Evolutionary conservation across 2,113 vertebrate genomes (phyloP).

Genomic region (Antennarius striatus): DNA sequence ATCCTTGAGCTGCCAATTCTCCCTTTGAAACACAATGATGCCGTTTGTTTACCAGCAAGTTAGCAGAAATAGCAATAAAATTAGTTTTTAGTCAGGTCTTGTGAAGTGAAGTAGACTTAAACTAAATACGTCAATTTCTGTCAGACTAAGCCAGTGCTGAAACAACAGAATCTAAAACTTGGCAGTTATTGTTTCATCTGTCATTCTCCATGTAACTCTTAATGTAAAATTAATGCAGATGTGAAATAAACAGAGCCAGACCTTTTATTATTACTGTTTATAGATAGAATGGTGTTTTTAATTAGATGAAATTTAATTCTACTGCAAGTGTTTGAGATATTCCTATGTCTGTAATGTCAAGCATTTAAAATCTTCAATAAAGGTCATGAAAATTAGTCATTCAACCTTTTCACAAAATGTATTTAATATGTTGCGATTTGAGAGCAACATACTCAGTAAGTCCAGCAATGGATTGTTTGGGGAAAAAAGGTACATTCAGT

Average conservation of each 20-base stretch:
- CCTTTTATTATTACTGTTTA: neutral
- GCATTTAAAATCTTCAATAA: too few relatives aligned
- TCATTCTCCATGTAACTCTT: neutral
- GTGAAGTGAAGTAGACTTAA: neutral
- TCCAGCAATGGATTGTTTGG: too few relatives aligned
- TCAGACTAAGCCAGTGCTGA: constrained; percentile 9
- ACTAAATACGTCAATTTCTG: neutral
- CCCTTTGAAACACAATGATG: constrained; percentile 2
- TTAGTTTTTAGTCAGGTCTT: neutral
- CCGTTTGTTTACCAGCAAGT: neutral
- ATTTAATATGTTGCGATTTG: too few relatives aligned
- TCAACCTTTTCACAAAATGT: too few relatives aligned
- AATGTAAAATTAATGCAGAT: constrained; percentile 4
- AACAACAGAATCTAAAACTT: constrained; percentile 17
- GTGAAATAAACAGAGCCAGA: neutral
- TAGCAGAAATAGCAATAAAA: neutral
- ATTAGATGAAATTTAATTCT: neutral
- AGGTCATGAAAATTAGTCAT: too few relatives aligned
- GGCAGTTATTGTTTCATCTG: constrained; percentile 9
- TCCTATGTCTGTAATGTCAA: neutral
- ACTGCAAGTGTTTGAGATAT: neutral
- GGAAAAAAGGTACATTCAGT: too few relatives aligned
- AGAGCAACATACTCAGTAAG: too few relatives aligned
- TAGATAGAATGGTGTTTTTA: neutral
- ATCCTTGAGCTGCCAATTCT: neutral